Conservation (phyloP, 2,797 vertebrate species). For the Urocyon cinereoargenteus region DNA sequence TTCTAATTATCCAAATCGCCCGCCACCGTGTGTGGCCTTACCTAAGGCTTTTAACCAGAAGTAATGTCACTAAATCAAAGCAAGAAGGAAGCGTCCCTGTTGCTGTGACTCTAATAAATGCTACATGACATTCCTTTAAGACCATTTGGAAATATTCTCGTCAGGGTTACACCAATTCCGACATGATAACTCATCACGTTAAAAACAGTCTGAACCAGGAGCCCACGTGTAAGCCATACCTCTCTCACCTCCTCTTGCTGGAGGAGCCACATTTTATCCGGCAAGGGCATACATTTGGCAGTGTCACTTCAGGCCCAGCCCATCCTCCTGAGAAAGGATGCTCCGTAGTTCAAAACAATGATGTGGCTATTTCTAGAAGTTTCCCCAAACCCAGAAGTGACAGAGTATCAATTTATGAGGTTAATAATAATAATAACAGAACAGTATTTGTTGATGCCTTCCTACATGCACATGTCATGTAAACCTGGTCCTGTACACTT, state of each 20-base stretch:
- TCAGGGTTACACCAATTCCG: constrained; percentile 74
- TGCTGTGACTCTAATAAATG: constrained; percentile 86
- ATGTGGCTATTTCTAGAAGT: not conserved
- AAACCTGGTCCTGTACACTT: not conserved
- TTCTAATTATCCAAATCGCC: constrained; percentile 89
- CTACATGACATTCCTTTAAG: constrained; percentile 84
- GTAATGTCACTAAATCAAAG: constrained; percentile 88
- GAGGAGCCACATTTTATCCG: not conserved
- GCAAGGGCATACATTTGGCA: not conserved
- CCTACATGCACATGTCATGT: not conserved
- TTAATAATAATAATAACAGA: constrained; percentile 12
- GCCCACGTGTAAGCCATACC: not conserved
- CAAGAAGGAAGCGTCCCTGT: constrained; percentile 78
- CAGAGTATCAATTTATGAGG: too few relatives aligned
- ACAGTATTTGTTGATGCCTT: not conserved
- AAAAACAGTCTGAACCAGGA: constrained; percentile 39
- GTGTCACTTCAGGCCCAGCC: not conserved
- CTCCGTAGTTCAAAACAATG: not conserved
- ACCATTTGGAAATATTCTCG: constrained; percentile 80
- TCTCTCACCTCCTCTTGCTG: not conserved
- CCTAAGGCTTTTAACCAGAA: constrained; percentile 87
- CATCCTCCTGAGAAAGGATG: not conserved
- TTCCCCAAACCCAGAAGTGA: not conserved
- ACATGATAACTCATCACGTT: constrained; percentile 73
- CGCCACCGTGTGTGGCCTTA: constrained; percentile 86